Percentiles rank a stretch among this genome's conserved stretches.
Evolutionary conservation across 2,888 invertebrate species (phyloP).

Genomic region (Eupeodes luniger): DNA sequence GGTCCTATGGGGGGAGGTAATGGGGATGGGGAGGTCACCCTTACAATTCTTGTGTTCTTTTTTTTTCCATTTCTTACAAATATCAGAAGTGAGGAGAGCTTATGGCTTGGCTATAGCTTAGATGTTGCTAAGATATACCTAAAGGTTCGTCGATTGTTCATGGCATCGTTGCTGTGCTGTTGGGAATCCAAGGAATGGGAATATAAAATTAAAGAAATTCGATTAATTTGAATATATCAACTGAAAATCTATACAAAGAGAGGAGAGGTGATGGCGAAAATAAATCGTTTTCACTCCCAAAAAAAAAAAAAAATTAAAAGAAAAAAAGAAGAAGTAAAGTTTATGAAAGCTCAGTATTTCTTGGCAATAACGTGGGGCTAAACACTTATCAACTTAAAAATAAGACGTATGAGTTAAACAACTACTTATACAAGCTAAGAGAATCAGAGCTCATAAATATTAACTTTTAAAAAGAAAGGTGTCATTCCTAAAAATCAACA

Average conservation of each 20-base stretch:
- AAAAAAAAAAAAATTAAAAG: neutral
- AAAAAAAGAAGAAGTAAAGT: neutral
- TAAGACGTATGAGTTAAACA: no score
- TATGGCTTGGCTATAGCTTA: slow-evolving; percentile 28
- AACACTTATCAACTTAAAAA: no score
- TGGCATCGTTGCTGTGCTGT: no score
- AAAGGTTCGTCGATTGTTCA: slow-evolving; percentile 3
- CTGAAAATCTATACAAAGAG: slow-evolving; percentile 37
- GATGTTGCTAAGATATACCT: slow-evolving; percentile 47
- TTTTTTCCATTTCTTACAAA: slow-evolving; percentile 15
- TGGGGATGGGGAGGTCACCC: slow-evolving; percentile 20
- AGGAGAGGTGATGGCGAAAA: neutral
- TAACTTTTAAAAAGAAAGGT: no score
- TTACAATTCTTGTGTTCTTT: neutral
- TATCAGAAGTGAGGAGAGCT: slow-evolving; percentile 30
- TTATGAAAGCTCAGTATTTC: neutral
- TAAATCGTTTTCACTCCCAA: neutral
- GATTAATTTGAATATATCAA: slow-evolving; percentile 79
- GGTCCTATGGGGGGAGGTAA: no score
- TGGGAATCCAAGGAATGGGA: slow-evolving; percentile 53
- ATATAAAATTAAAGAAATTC: slow-evolving; percentile 80
- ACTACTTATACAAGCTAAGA: no score
- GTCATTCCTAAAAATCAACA: no score
- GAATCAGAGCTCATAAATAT: no score
- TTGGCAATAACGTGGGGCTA: no score